phyloP scores from a whole-genome alignment of 1,140 invertebrate genomes.

The Leptonema lineaticorne region DNA sequence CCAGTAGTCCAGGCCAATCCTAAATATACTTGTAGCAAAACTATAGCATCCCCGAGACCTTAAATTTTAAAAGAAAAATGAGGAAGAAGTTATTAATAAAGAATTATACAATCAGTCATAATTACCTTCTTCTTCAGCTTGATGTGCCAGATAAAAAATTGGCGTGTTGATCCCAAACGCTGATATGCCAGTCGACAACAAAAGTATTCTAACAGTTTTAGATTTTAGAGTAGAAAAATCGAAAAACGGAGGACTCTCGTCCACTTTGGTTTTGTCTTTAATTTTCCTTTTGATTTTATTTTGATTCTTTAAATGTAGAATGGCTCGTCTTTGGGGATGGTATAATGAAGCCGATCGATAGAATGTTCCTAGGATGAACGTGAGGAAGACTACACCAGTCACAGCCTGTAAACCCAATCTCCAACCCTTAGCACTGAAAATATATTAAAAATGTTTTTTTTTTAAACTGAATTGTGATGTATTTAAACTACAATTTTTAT shows the following conservation, averaged over 20 bases:
- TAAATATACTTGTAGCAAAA: slow-evolving; percentile 76
- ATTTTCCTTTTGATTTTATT: slow-evolving; percentile 72
- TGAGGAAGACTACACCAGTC: slow-evolving; percentile 79
- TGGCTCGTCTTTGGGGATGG: slow-evolving; percentile 84
- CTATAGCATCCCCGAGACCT: slow-evolving; percentile 65
- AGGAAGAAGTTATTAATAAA: background rate
- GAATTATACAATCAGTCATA: background rate
- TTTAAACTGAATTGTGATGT: background rate
- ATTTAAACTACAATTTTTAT: background rate
- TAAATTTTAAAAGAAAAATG: slow-evolving; percentile 26
- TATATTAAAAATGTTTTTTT: background rate
- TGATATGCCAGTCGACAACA: slow-evolving; percentile 75
- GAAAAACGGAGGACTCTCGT: slow-evolving; percentile 81
- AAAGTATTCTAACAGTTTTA: slow-evolving; percentile 79
- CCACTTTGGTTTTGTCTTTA: slow-evolving; percentile 71
- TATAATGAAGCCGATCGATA: slow-evolving; percentile 88
- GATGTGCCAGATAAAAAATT: slow-evolving; percentile 80
- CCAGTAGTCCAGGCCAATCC: slow-evolving; percentile 82
- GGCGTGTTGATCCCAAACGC: slow-evolving; percentile 86
- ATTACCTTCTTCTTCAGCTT: slow-evolving; percentile 70
- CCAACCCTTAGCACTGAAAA: slow-evolving; percentile 81
- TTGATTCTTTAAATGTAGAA: slow-evolving; percentile 88
- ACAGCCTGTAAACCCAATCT: slow-evolving; percentile 81
- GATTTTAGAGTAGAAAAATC: slow-evolving; percentile 82
- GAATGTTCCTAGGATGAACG: slow-evolving; percentile 84